Conservation (phyloP, 53 echinoderm and acorn worm genomes). For the Holothuria scabra region DNA sequence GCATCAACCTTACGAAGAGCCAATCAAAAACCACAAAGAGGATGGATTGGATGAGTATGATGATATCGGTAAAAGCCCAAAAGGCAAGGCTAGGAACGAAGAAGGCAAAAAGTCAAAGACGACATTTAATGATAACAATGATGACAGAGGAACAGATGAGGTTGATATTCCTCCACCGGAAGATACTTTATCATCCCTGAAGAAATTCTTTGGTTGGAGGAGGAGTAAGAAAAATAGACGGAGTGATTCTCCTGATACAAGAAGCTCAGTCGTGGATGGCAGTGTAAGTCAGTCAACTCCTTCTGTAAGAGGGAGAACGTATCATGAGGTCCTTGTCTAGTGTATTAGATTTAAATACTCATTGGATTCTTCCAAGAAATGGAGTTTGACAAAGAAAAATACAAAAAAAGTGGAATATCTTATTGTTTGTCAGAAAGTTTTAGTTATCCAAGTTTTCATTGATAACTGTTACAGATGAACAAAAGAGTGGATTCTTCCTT, state of each 20-base stretch:
- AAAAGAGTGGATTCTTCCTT: too few species aligned
- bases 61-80: background rate
- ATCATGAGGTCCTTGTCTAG: conserved; percentile 42
- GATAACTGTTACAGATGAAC: too few species aligned
- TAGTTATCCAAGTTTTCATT: too few species aligned
- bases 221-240: conserved; percentile 31
- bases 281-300: conserved; percentile 36
- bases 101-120: background rate
- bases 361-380: too few species aligned
- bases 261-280: conserved; percentile 7
- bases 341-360: background rate
- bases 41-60: background rate
- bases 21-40: background rate
- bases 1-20: background rate
- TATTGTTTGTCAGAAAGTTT: too few species aligned
- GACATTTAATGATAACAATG: background rate
- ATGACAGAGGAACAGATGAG: background rate
- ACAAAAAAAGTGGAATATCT: too few species aligned
- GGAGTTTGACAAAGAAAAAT: too few species aligned
- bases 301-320: conserved; percentile 34
- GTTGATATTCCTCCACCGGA: background rate
- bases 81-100: conserved; percentile 18
- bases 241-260: conserved; percentile 19
- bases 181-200: background rate
- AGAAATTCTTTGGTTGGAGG: background rate